Conservation (phyloP, 1,140 invertebrate genomes). For the Drosophila tani region DNA sequence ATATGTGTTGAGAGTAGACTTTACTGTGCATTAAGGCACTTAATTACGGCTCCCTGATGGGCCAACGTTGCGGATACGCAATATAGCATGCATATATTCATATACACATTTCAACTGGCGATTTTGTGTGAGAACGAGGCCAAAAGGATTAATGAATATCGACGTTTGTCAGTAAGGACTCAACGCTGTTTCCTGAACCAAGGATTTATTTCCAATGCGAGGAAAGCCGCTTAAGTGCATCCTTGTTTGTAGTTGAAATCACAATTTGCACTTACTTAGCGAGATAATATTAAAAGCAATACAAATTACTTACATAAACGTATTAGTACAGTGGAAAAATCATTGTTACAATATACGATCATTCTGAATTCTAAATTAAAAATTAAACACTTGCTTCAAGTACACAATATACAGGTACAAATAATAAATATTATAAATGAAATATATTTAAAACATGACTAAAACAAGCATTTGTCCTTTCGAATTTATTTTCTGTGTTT, state of each 20-base stretch:
- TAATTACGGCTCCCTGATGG: slow-evolving; percentile 47
- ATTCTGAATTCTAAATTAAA: too few relatives aligned
- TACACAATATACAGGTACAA: too few relatives aligned
- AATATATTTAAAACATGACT: too few relatives aligned
- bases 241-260: slow-evolving; percentile 1
- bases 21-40: slow-evolving; percentile 37
- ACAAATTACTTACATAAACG: slow-evolving; percentile 11
- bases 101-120: slow-evolving; percentile 9
- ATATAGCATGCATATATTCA: neutral
- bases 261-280: slow-evolving; percentile 18
- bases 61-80: slow-evolving; percentile 34
- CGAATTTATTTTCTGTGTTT: too few relatives aligned
- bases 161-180: slow-evolving; percentile 2
- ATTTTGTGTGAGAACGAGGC: slow-evolving; percentile 11
- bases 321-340: neutral
- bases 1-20: slow-evolving; percentile 35
- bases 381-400: too few relatives aligned
- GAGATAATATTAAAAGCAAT: neutral
- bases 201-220: slow-evolving; percentile 15
- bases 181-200: neutral
- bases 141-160: slow-evolving; percentile 33
- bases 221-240: slow-evolving; percentile 13
- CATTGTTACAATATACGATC: too few relatives aligned
- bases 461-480: too few relatives aligned
- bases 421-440: too few relatives aligned